Conservation (phyloP, 2,797 vertebrate species). For the Urocyon cinereoargenteus region DNA sequence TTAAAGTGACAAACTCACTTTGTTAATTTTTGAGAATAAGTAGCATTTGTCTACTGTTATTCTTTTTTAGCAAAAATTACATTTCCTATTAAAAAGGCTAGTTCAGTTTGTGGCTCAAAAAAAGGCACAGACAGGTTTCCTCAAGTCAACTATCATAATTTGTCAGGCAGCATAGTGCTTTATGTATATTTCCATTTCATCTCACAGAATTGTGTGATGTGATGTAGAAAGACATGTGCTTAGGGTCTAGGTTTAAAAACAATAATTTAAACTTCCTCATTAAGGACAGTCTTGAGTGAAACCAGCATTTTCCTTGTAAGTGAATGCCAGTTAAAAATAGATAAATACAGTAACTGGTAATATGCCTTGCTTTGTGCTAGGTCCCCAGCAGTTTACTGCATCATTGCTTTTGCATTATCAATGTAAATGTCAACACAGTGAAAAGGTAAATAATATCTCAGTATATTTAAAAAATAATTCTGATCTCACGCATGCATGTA, state of each 20-base stretch:
- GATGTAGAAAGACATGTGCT: background rate
- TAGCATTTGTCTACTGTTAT: background rate
- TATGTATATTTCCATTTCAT: background rate
- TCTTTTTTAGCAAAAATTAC: background rate
- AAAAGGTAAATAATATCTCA: background rate
- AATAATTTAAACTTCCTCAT: background rate
- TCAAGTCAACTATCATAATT: background rate
- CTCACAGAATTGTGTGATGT: background rate
- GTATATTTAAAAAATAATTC: background rate
- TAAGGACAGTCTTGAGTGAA: background rate
- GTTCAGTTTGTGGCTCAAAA: background rate
- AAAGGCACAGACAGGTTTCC: background rate
- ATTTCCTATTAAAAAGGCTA: background rate
- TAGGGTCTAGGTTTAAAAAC: background rate
- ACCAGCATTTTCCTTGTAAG: background rate
- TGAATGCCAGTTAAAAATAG: background rate
- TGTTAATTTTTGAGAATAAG: background rate
- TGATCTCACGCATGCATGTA: background rate
- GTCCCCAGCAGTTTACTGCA: background rate
- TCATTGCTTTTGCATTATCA: background rate
- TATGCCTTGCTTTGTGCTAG: background rate
- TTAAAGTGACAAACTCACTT: background rate
- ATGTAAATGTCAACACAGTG: background rate
- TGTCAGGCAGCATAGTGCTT: background rate
- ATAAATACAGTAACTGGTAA: background rate